phyloP scores from a whole-genome alignment of 1,140 invertebrate species.

The Leptinotarsa undecemlineata region DNA sequence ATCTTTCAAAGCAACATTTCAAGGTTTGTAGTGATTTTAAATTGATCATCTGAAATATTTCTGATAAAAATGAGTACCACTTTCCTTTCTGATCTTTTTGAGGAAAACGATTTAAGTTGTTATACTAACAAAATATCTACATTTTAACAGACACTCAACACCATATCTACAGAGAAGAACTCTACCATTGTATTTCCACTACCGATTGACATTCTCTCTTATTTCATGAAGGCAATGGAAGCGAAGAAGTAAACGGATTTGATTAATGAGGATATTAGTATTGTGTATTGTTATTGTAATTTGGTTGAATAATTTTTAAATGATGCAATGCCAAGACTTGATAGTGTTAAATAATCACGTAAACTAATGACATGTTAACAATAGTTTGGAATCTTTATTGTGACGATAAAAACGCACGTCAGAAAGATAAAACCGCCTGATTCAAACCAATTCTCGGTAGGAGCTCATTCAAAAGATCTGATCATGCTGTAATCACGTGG shows the following conservation, averaged over 20 bases:
- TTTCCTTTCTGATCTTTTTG: too few species aligned
- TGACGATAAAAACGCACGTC: neutral
- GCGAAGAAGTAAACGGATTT: conserved; percentile 34
- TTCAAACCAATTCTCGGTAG: too few species aligned
- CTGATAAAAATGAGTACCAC: too few species aligned
- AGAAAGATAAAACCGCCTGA: too few species aligned
- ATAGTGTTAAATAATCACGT: conserved; percentile 4
- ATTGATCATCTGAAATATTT: too few species aligned
- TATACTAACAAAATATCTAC: neutral
- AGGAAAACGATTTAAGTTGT: neutral
- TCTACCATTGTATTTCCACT: conserved; percentile 97
- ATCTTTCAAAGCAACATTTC: too few species aligned
- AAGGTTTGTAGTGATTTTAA: too few species aligned
- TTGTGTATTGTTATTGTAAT: neutral
- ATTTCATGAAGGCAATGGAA: conserved; percentile 65
- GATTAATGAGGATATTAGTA: neutral
- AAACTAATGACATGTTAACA: neutral
- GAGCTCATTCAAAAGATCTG: too few species aligned
- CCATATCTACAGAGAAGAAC: conserved; percentile 96
- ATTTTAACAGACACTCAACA: conserved; percentile 78
- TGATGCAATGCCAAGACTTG: neutral
- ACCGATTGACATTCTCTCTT: conserved; percentile 86
- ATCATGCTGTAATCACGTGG: too few species aligned
- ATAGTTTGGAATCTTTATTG: neutral
- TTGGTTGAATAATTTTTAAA: neutral